A percentile compares a stretch with the other conserved stretches of the same genome.
Evolutionary conservation across 2,113 vertebrate genomes (phyloP).

Genomic region (Phoenicopterus ruber): DNA sequence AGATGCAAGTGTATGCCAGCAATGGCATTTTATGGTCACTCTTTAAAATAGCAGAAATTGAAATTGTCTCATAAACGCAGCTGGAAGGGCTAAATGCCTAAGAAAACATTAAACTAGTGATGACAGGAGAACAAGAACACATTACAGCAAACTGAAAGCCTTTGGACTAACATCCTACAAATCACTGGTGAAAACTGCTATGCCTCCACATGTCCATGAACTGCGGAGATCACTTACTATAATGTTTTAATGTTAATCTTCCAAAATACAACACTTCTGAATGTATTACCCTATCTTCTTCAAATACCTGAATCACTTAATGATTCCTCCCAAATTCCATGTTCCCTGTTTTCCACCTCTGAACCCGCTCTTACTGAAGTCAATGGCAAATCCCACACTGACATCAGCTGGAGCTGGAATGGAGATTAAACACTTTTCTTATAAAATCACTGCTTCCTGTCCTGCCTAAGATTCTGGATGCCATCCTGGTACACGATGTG

Average conservation of each 20-base stretch:
- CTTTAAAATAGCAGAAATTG: background rate
- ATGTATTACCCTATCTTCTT: background rate
- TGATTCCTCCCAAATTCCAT: background rate
- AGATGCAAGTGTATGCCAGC: background rate
- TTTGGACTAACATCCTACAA: background rate
- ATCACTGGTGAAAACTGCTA: background rate
- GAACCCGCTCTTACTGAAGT: background rate
- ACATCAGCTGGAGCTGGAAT: background rate
- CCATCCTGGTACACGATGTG: background rate
- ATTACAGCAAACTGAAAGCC: background rate
- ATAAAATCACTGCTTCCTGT: background rate
- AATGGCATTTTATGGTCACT: background rate
- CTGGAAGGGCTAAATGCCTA: background rate
- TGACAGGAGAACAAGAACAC: background rate
- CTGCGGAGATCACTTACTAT: background rate
- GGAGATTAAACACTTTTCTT: background rate
- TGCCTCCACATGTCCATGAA: background rate
- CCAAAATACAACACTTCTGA: background rate
- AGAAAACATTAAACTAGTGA: background rate
- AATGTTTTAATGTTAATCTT: background rate
- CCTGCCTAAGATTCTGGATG: background rate
- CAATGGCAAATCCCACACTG: background rate
- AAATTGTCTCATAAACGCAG: background rate
- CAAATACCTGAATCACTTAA: background rate
- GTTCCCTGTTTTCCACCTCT: background rate